A percentile compares a stretch with the other conserved stretches of the same genome.
phyloP scores from a whole-genome alignment of 2,113 vertebrate species.

The Brachypodius melanocephalos region DNA sequence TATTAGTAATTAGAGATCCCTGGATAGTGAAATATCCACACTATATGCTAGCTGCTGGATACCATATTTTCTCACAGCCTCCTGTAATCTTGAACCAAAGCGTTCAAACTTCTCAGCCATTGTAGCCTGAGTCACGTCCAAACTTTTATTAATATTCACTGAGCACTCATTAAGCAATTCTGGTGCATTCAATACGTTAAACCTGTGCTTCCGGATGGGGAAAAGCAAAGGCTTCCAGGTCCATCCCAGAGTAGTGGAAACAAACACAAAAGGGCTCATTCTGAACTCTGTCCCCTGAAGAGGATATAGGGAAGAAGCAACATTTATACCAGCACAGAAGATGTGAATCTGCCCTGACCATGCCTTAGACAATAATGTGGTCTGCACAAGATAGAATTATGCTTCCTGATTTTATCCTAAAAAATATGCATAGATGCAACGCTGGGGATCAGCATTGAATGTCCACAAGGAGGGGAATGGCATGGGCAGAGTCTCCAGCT shows the following conservation, averaged over 20 bases:
- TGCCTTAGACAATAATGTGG: not conserved
- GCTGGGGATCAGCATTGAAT: fast-evolving
- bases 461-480: not conserved
- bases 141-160: conserved; percentile 74
- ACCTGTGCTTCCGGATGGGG: conserved; percentile 42
- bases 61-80: conserved; percentile 69
- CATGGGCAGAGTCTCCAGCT: not conserved
- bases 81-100: conserved; percentile 72
- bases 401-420: not conserved
- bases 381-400: not conserved
- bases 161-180: conserved; percentile 59
- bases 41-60: conserved; percentile 70
- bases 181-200: not conserved
- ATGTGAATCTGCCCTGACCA: not conserved
- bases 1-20: conserved; percentile 83
- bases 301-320: not conserved
- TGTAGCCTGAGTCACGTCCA: conserved; percentile 52
- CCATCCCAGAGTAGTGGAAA: not conserved
- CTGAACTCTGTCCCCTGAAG: not conserved
- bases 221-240: conserved; percentile 8
- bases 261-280: conserved; percentile 5
- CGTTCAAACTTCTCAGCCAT: conserved; percentile 71
- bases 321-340: not conserved
- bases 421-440: not conserved
- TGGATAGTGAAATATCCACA: conserved; percentile 75